Percentiles rank a stretch among this genome's conserved stretches.
phyloP scores from a whole-genome alignment of 2,797 vertebrate genomes.

The Esox lucius region DNA sequence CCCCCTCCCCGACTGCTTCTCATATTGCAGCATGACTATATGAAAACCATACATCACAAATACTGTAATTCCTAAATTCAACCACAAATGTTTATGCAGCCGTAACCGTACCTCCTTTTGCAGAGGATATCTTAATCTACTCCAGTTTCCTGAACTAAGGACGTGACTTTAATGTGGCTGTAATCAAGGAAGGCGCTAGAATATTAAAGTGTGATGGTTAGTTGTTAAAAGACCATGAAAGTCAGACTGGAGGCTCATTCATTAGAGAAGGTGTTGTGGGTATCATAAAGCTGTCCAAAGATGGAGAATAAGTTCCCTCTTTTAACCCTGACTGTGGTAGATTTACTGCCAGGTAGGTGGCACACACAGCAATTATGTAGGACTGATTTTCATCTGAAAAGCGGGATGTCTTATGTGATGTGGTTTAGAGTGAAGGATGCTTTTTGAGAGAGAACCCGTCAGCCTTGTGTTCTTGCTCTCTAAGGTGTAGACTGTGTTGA shows the following conservation, averaged over 20 bases:
- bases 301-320: slow-evolving; percentile 15
- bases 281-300: slow-evolving; percentile 27
- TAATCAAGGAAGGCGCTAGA: slow-evolving; percentile 29
- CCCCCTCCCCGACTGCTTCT: too few species aligned
- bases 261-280: slow-evolving; percentile 6
- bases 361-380: neutral
- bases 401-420: neutral
- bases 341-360: neutral
- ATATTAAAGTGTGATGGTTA: neutral
- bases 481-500: slow-evolving; percentile 6
- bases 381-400: neutral
- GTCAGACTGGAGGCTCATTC: slow-evolving; percentile 6
- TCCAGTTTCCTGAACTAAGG: neutral
- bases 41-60: slow-evolving; percentile 36
- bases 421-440: neutral
- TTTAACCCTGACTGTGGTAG: neutral
- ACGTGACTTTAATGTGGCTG: slow-evolving; percentile 27
- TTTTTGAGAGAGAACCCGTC: neutral
- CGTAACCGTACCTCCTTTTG: slow-evolving; percentile 6
- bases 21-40: slow-evolving; percentile 36
- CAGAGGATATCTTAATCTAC: slow-evolving; percentile 40
- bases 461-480: neutral
- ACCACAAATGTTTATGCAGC: slow-evolving; percentile 25
- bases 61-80: slow-evolving; percentile 38
- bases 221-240: neutral